These are phyloP conservation scores for Fulmarus glacialis DNA, from an alignment of 2,113 vertebrate genomes.

Conservation along the genomic window DNA sequence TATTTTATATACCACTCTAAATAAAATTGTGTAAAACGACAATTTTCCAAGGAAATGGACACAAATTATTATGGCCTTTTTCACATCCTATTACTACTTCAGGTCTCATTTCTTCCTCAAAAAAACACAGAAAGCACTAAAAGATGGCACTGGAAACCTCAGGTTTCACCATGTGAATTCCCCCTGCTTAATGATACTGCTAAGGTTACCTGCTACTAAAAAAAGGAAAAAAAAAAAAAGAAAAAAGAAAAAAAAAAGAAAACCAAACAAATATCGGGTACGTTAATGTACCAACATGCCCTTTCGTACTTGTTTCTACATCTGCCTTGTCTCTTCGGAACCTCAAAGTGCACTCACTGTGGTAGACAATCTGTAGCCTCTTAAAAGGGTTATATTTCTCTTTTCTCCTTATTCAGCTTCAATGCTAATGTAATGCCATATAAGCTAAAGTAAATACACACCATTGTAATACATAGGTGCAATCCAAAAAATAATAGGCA, in stretches of 20 bases:
- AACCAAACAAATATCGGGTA: neutral
- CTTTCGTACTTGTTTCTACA: neutral
- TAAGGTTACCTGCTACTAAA: neutral
- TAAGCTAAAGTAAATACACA: neutral
- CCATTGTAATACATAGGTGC: neutral
- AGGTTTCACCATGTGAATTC: neutral
- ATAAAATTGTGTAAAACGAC: neutral
- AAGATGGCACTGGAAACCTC: neutral
- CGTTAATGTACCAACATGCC: neutral
- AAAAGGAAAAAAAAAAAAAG: neutral
- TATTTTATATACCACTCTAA: neutral
- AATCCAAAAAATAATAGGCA: neutral
- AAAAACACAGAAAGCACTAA: neutral
- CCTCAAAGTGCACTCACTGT: neutral
- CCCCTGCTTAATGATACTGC: rapidly evolving
- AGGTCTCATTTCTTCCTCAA: neutral
- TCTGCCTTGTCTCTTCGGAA: neutral
- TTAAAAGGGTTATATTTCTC: neutral
- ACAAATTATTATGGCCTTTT: neutral
- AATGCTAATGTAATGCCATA: neutral
- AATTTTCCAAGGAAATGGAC: neutral
- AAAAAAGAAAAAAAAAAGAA: neutral
- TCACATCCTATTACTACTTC: neutral
- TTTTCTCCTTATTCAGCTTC: neutral
- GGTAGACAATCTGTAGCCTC: neutral